Evolutionary conservation across 1,140 invertebrate species (phyloP), one percentile per base, ranked within the genome.

Genomic region (Drosophila subobscura): DNA sequence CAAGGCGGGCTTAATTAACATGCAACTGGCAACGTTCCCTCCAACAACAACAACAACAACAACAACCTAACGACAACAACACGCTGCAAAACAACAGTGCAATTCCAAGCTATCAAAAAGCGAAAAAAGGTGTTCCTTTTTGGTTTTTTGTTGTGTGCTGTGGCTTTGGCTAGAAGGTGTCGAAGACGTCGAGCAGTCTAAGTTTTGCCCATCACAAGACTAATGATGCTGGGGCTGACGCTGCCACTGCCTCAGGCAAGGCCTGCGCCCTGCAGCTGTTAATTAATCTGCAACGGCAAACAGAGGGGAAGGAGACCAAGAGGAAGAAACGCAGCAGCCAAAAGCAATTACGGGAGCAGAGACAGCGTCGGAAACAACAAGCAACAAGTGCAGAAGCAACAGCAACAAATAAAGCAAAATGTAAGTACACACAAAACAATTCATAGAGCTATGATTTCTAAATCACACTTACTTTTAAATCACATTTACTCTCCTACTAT

Each of bases 1-100:
- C 78, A 86, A 88, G 83, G 83, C 65, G 83, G 66, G 51, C 83
- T 86, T 86, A 86, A 86, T 86, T 86, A 86, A 86, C 83, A 86
- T 86, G 83, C 83, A 86, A 88, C 78, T 78, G 83, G 66, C 84
- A 83, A 79, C 67, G 74, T 56, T 67, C 27, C 44, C 56, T 55
- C 56, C 59, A 61, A 76, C 54, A 71, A 49, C 53, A 65, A 59
- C 73, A 59, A 61, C 61, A 67, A 58, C 46, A 68, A 49, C 63
- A 40, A 46, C 37, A 37, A 29, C 46, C 44, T 53, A 53, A 45
- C 54, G 46, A 60, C 47, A 51, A 60, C 55, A 59, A 72, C 37
- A 63, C 50, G 56, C 53, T 70, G 56, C 52, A 70, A 56, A 73
- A 59, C 55, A 68, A 20, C 16, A 75, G 65, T 76, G 71, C 77